phyloP scores from a whole-genome alignment of 2,113 vertebrate species.

The Ceyx margarethae region DNA sequence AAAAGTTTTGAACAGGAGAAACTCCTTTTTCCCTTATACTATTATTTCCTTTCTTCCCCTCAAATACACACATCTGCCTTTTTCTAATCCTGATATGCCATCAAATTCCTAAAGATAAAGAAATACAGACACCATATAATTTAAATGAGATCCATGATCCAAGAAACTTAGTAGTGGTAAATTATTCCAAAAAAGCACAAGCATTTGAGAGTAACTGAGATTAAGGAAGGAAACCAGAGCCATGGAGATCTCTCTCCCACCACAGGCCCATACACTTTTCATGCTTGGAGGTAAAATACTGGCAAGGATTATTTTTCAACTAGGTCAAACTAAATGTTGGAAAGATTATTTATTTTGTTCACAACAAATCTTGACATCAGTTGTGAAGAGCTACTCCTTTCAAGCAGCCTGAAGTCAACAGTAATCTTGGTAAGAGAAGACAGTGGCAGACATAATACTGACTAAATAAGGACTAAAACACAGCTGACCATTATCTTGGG shows the following conservation, averaged over 20 bases:
- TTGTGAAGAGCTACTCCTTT: background rate
- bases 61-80: background rate
- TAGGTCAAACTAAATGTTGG: constrained; percentile 24
- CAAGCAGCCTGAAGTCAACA: constrained; percentile 40
- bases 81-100: background rate
- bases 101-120: background rate
- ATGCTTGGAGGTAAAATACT: background rate
- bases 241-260: background rate
- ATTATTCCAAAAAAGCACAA: background rate
- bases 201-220: background rate
- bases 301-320: constrained; percentile 38
- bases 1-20: background rate
- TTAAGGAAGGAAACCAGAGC: background rate
- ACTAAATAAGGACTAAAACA: background rate
- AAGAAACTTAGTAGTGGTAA: background rate
- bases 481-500: background rate
- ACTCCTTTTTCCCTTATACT: background rate
- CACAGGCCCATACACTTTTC: background rate
- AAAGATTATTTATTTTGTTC: constrained; percentile 26
- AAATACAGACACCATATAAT: background rate
- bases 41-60: background rate
- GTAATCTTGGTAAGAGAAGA: background rate
- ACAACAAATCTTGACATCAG: background rate
- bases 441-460: background rate
- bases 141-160: background rate